Conservation (phyloP, 2,113 vertebrate species). For the Pseudois nayaur region DNA sequence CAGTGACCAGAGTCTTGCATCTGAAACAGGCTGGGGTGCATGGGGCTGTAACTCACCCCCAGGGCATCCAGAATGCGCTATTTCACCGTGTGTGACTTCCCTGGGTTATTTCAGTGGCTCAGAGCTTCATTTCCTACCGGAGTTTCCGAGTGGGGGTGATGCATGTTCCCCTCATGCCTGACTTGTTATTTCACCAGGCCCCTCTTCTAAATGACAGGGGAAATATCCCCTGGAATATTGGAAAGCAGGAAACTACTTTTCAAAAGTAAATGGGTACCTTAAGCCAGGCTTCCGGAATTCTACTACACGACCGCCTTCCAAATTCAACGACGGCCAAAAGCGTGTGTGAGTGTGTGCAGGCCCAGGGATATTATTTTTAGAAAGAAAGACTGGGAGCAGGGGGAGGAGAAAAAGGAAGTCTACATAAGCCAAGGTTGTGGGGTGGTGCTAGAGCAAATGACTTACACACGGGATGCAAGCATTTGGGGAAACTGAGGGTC, state of each 20-base stretch:
- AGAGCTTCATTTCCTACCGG: not conserved
- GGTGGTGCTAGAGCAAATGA: not conserved
- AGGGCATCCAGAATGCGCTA: not conserved
- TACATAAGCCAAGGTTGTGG: not conserved
- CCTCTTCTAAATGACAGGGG: not conserved
- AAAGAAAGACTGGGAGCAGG: not conserved
- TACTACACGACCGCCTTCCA: not conserved
- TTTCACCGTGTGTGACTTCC: not conserved
- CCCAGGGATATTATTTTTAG: not conserved
- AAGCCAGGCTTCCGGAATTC: not conserved
- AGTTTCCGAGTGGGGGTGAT: not conserved
- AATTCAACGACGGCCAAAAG: not conserved
- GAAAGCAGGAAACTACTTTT: slow-evolving; percentile 8
- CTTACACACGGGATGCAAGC: not conserved
- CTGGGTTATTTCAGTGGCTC: not conserved
- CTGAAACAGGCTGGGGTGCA: no score
- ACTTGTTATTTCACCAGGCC: not conserved
- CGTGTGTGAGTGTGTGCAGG: not conserved
- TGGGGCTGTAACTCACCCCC: not conserved
- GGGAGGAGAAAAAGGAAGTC: not conserved
- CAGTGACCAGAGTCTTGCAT: not conserved
- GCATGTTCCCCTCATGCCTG: not conserved
- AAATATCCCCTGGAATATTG: not conserved
- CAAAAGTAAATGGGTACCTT: not conserved
- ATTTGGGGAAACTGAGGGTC: slow-evolving; percentile 1